Base-by-base conservation (phyloP, 92 coral and sea anemone genomes). In the Epizoanthus stellaris region DNA sequence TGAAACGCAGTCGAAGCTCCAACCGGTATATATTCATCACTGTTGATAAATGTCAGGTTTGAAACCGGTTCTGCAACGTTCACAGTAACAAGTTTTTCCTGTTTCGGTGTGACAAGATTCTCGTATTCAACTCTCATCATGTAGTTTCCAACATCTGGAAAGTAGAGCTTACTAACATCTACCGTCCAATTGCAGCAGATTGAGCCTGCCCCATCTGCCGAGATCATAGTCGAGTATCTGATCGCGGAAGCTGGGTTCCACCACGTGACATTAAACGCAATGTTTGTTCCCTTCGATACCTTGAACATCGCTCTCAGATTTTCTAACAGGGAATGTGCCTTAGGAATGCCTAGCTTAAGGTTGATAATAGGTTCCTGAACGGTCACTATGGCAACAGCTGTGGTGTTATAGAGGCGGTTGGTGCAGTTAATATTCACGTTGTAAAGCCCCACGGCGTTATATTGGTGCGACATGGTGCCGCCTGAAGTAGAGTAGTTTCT, bases 331-430 rank as follows among this genome's bases (percentile, higher is more conserved):
- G 90, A 82, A 17, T 93, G 95, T 1, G 87, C 93, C 12, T 76
- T 30, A 14, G 96, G 94, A 11, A 84, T 85, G 13, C 77, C 59
- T 1, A 95, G 63, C 4, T 23, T 12, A 14, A 91, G 63, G 9
- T 81, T 86, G 13, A 71, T 86, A 13, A 95, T 89, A 21, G 93
- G 95, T 54, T 90, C 93, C 58, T 87, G 92, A 0, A 93, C 95
- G 58, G 83, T 62, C 4, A 93, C 88, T 15, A 40, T 64, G 19
- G 90, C 75, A 9, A 58, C 40, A 3, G 73, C 85, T 3, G 79
- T 74, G 36, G 82, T 86, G 60, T 86, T 80, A 66, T 95, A 91
- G 64, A 95, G 89, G 40, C 98, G 91, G 80, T 95, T 95, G 56
- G 82, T 81, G 73, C 98, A 95, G 59, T 87, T 87, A 4, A 88